Conservation (phyloP, 2,113 vertebrate genomes). For the Acanthochromis polyacanthus region DNA sequence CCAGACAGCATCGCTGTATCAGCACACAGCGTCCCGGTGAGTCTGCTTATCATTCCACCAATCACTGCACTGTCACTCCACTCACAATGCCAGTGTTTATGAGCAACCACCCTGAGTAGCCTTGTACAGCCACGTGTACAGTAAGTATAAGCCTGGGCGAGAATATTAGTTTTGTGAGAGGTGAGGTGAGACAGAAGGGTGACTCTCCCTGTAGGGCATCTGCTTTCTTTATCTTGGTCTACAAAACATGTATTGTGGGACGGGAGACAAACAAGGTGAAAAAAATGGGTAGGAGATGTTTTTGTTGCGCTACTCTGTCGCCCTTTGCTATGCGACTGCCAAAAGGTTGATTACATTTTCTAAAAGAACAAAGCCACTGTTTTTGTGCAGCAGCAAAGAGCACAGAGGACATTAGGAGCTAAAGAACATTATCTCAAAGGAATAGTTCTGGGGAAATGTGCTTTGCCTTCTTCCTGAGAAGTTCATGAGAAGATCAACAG, state of each 20-base stretch:
- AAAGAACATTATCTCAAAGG: constrained; percentile 12
- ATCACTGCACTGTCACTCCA: constrained; percentile 47
- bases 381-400: constrained; percentile 22
- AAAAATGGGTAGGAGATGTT: constrained; percentile 19
- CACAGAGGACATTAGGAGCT: constrained; percentile 24
- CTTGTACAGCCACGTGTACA: constrained; percentile 40
- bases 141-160: not conserved
- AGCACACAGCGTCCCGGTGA: constrained; percentile 89
- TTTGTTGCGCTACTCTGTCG: constrained; percentile 23
- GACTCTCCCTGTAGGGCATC: constrained; percentile 5
- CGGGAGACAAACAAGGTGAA: constrained; percentile 17
- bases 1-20: constrained; percentile 95
- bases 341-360: constrained; percentile 48
- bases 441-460: constrained; percentile 22
- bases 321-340: constrained; percentile 17
- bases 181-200: constrained; percentile 11
- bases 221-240: constrained; percentile 33
- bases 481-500: constrained; percentile 19
- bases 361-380: constrained; percentile 33
- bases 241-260: constrained; percentile 17
- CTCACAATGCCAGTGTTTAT: constrained; percentile 44
- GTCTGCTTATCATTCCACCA: constrained; percentile 44
- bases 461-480: not conserved
- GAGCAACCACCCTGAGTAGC: constrained; percentile 58
- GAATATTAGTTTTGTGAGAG: constrained; percentile 41